Evolutionary conservation across 2,888 invertebrate genomes (phyloP).

Genomic region (Eurytoma californica): DNA sequence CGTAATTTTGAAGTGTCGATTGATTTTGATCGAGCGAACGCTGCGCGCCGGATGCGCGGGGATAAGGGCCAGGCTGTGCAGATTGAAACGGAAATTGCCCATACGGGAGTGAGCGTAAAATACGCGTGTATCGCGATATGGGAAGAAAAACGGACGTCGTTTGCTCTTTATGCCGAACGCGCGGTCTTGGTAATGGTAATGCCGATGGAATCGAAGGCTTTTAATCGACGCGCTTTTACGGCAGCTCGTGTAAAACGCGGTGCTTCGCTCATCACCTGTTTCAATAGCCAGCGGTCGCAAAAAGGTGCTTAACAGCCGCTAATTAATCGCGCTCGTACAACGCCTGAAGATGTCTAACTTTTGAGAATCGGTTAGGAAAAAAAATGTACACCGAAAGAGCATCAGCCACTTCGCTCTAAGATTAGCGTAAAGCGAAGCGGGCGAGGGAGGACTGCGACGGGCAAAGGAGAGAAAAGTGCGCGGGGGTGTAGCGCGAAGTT

Average conservation of each 20-base stretch:
- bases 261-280: no score
- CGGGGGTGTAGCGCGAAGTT: background rate
- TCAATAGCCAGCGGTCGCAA: no score
- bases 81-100: no score
- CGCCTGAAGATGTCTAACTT: background rate
- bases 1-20: conserved; percentile 26
- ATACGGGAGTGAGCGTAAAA: background rate
- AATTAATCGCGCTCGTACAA: background rate
- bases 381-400: conserved; percentile 1
- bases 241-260: no score
- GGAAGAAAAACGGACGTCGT: no score
- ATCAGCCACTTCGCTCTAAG: conserved; percentile 17
- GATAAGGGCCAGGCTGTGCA: no score
- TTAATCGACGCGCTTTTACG: background rate
- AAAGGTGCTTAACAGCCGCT: no score
- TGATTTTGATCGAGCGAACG: conserved; percentile 33
- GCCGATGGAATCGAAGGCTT: background rate
- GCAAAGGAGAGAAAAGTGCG: background rate
- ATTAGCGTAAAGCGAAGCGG: background rate
- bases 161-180: no score
- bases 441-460: background rate
- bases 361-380: no score
- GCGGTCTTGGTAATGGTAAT: background rate
- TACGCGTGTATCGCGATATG: background rate
- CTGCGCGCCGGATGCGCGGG: background rate